Conservation (phyloP, 2,113 vertebrate species). For the Cisticola juncidis region DNA sequence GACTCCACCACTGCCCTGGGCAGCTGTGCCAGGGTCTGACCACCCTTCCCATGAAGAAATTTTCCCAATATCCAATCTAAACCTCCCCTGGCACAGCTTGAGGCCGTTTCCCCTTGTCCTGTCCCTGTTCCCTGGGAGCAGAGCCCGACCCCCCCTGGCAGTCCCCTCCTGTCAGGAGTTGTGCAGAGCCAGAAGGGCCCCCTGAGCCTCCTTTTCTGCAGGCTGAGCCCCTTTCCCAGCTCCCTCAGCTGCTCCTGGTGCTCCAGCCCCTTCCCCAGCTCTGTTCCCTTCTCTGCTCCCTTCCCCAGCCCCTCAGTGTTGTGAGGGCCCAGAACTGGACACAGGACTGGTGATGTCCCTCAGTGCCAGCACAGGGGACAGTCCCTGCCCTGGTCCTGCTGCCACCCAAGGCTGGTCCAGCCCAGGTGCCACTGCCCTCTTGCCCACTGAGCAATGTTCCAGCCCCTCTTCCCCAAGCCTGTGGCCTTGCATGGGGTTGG, state of each 20-base stretch:
- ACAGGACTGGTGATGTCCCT: rapidly evolving
- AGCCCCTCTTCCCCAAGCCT: not conserved
- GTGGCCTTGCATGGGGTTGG: not conserved
- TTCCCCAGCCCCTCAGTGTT: rapidly evolving
- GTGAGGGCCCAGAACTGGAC: rapidly evolving
- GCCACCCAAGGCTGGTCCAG: not conserved
- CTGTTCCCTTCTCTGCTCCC: rapidly evolving
- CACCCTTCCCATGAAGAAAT: not conserved
- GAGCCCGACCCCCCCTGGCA: rapidly evolving
- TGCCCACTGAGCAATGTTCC: not conserved
- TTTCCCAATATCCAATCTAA: not conserved
- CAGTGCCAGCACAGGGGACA: not conserved
- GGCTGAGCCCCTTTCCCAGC: not conserved
- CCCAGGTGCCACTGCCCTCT: not conserved
- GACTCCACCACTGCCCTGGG: not conserved
- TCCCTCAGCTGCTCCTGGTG: not conserved
- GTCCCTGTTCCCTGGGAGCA: not conserved
- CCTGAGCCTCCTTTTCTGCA: not conserved
- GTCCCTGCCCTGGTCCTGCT: not conserved
- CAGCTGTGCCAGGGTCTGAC: not conserved
- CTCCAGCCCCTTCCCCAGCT: not conserved
- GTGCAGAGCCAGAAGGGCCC: not conserved
- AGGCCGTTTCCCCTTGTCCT: rapidly evolving
- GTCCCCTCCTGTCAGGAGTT: not conserved
- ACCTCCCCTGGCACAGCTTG: rapidly evolving